Conservation (phyloP, 2,888 invertebrate species). For the Sinopyrophorus schimmeli region DNA sequence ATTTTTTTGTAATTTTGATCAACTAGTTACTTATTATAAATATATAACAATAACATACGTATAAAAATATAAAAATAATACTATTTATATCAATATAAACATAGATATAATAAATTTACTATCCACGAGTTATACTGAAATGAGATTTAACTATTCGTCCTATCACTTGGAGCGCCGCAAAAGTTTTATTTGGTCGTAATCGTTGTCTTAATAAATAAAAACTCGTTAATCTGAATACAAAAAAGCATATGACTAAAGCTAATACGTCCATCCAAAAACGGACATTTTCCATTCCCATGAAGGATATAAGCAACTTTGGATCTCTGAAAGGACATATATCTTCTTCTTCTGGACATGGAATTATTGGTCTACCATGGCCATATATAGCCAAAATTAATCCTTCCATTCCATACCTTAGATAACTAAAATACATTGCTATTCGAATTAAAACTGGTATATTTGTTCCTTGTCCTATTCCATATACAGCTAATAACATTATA, state of each 20-base stretch:
- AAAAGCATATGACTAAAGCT: conserved; percentile 64
- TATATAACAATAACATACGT: background rate
- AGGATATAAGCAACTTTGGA: conserved; percentile 71
- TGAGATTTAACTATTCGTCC: conserved; percentile 68
- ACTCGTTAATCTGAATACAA: conserved; percentile 66
- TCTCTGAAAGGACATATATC: conserved; percentile 77
- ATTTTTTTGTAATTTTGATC: too few relatives aligned
- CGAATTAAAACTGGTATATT: conserved; percentile 75
- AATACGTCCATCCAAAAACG: conserved; percentile 70
- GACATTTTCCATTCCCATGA: conserved; percentile 74
- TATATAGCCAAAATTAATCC: conserved; percentile 81
- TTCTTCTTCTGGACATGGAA: conserved; percentile 73
- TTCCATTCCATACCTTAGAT: conserved; percentile 69
- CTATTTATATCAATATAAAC: too few relatives aligned
- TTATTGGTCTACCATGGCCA: conserved; percentile 68
- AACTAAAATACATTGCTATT: conserved; percentile 80
- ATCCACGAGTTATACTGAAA: conserved; percentile 46
- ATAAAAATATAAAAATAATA: conserved; percentile 1
- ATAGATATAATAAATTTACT: background rate
- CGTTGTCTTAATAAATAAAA: conserved; percentile 76
- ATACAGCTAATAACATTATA: conserved; percentile 82
- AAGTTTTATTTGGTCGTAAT: conserved; percentile 70
- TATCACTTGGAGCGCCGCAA: conserved; percentile 71
- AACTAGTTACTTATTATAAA: too few relatives aligned
- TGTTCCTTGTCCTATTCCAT: conserved; percentile 72